Base-by-base conservation (phyloP, 2,797 vertebrate genomes). In the Clamator glandarius region DNA sequence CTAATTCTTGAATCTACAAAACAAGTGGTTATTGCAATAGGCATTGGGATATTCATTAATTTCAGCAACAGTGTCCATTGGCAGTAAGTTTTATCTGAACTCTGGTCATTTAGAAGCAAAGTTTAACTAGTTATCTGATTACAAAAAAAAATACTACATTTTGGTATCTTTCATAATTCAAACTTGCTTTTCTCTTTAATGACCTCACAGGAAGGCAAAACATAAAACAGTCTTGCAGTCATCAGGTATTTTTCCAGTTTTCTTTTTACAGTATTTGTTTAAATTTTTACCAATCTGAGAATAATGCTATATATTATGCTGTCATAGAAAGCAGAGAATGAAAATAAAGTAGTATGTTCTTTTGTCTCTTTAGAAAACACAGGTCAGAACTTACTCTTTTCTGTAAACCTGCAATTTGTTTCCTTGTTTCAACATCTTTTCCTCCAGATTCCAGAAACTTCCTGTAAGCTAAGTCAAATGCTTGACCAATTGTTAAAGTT, bases 361-460 rank as follows among this genome's bases (percentile, higher is more conserved):
- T 67, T 69, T 36, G 36, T 59, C 21, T 41, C 35, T 83, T 64
- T 51, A 48, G 26, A 73, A 80, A 82, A 35, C 13, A 25, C 15
- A 50, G 44, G 57, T 50, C 54, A 89, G 76, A 93, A 96, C 98
- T 92, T 97, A 99, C 99, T 98, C 98, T 98, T 97, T 99, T 99
- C 97, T 99, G 99, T 76, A 99, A 98, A 59, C 96, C 98, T 91
- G 99, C 99, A 64, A 99, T 99, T 98, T 99, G 99, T 97, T 99
- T 99, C 97, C 99, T 98, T 51, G 99, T 99, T 92, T 99, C 99
- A 87, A 99, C 99, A 50, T 99, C 99, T 98, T 99, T 99, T 95
- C 99, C 99, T 95, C 99, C 99, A 0, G 99, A 99, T 97, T 99
- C 99, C 96, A 99, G 98, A 96, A 99, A 99, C 97, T 99, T 99